phyloP scores from a whole-genome alignment of 2,797 vertebrate genomes.

The Scolopax bukidnonensis region DNA sequence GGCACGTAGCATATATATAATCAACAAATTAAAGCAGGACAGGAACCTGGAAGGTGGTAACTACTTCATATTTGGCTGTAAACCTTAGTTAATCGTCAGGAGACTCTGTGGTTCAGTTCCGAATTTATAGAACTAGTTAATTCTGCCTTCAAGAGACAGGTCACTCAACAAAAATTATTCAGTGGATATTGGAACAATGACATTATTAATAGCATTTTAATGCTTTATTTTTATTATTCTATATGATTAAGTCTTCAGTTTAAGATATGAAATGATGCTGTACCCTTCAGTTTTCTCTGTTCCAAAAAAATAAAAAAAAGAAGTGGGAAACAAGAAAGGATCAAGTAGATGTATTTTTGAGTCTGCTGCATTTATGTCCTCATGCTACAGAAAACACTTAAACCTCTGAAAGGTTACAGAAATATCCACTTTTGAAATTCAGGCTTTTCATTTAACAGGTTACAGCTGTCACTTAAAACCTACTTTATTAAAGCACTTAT shows the following conservation, averaged over 20 bases:
- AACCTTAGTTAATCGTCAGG: neutral
- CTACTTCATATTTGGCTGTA: neutral
- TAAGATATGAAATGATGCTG: neutral
- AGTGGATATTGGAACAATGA: neutral
- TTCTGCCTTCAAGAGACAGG: neutral
- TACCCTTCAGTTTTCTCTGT: neutral
- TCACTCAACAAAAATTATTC: neutral
- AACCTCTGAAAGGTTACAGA: neutral
- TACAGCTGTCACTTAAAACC: neutral
- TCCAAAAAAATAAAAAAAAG: neutral
- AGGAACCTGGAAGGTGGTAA: neutral
- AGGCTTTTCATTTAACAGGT: neutral
- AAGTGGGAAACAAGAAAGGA: neutral
- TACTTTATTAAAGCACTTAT: neutral
- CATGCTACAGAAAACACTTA: neutral
- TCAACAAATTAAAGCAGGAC: neutral
- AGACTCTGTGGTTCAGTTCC: neutral
- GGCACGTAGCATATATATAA: rapidly evolving
- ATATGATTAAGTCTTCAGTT: neutral
- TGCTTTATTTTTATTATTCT: neutral
- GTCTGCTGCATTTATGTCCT: neutral
- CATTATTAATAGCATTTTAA: neutral
- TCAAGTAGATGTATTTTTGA: neutral
- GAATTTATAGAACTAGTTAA: neutral
- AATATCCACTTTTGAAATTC: neutral